Evolutionary conservation across 2,113 vertebrate genomes (phyloP).

Genomic region (Theristicus caerulescens): DNA sequence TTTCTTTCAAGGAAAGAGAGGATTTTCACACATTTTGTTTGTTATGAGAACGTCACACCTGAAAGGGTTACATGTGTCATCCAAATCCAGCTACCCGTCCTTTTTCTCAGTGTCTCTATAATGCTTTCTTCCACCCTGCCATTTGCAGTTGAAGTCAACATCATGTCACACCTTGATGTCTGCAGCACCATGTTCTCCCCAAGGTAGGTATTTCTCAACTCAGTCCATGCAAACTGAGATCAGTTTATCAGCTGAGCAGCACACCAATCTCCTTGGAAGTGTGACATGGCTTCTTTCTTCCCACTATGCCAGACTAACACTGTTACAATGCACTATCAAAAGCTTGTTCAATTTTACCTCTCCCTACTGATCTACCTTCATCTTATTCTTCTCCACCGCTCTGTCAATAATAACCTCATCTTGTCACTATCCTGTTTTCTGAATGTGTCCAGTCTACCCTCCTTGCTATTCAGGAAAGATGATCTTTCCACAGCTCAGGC

Average conservation of each 20-base stretch:
- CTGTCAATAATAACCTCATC: neutral
- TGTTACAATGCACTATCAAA: neutral
- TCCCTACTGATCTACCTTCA: neutral
- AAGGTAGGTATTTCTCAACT: neutral
- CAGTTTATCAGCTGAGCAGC: neutral
- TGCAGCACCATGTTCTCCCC: neutral
- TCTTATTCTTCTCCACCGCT: neutral
- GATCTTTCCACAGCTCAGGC: neutral
- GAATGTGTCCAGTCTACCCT: neutral
- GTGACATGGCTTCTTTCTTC: neutral
- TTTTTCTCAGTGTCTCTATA: neutral
- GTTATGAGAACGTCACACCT: neutral
- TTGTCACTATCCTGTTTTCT: neutral
- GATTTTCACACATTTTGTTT: slow-evolving; percentile 23
- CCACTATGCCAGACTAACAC: neutral
- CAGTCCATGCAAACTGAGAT: neutral
- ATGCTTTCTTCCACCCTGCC: neutral
- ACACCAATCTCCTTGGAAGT: neutral
- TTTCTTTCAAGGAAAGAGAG: neutral
- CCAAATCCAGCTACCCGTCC: neutral
- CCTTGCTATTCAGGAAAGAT: neutral
- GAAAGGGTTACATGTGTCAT: neutral
- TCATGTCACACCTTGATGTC: neutral
- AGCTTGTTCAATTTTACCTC: neutral
- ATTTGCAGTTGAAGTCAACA: neutral